Percentiles rank a stretch among this genome's conserved stretches.
Evolutionary conservation across 1,140 invertebrate species (phyloP).

Genomic region (Drosophila micromelanica): DNA sequence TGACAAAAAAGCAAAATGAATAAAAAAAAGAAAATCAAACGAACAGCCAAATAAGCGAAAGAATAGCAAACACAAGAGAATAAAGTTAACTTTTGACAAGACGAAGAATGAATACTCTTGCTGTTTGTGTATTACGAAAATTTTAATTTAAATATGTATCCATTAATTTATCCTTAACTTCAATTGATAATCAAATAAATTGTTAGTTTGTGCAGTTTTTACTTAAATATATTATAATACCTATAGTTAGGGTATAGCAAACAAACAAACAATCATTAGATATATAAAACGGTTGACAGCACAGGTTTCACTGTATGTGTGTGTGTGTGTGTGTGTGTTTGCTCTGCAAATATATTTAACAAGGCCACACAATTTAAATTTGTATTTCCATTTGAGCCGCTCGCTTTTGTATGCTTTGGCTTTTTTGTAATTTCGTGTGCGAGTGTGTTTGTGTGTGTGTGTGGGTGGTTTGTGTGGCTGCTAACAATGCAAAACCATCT

Average conservation of each 20-base stretch:
- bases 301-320: constrained; percentile 14
- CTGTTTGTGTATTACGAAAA: too few species aligned
- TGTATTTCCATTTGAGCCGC: constrained; percentile 62
- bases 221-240: constrained; percentile 1
- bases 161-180: neutral
- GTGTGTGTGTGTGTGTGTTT: constrained; percentile 29
- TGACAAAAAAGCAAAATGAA: constrained; percentile 42
- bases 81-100: neutral
- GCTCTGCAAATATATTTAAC: constrained; percentile 67
- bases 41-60: constrained; percentile 24
- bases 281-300: constrained; percentile 40
- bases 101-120: neutral
- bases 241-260: constrained; percentile 2
- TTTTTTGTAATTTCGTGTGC: constrained; percentile 9
- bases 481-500: constrained; percentile 60
- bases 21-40: constrained; percentile 15
- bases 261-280: constrained; percentile 79
- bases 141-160: too few species aligned
- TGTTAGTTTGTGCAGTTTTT: neutral
- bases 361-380: constrained; percentile 73
- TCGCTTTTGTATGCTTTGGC: constrained; percentile 19
- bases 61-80: constrained; percentile 18
- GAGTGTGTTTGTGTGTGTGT: constrained; percentile 6
- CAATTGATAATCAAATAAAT: too few species aligned
- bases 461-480: constrained; percentile 25